These are phyloP conservation scores for Drosophila greeni DNA, from an alignment of 2,888 invertebrate genomes.

Conservation along the genomic window DNA sequence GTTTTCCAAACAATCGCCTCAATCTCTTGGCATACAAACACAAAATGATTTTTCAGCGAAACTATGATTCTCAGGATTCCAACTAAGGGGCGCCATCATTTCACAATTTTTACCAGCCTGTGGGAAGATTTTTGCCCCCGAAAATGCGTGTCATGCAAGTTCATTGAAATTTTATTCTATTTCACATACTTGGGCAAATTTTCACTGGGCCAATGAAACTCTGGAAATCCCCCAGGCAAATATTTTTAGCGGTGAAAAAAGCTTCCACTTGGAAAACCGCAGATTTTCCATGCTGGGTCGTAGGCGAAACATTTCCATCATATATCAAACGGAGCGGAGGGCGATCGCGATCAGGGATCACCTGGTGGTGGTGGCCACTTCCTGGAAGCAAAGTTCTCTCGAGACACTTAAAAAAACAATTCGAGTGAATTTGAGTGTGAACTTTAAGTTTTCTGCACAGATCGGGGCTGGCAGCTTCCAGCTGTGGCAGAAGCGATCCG, in stretches of 20 bases:
- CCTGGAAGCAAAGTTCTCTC: slow-evolving; percentile 57
- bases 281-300: slow-evolving; percentile 40
- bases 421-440: slow-evolving; percentile 52
- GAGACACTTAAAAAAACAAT: slow-evolving; percentile 34
- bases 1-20: slow-evolving; percentile 23
- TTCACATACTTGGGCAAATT: slow-evolving; percentile 42
- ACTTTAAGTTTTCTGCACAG: slow-evolving; percentile 32
- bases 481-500: slow-evolving; percentile 48
- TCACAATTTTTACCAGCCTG: slow-evolving; percentile 13
- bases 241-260: slow-evolving; percentile 44
- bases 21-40: slow-evolving; percentile 34
- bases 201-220: slow-evolving; percentile 30
- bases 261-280: slow-evolving; percentile 24
- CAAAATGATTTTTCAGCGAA: slow-evolving; percentile 23
- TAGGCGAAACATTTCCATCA: slow-evolving; percentile 57
- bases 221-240: slow-evolving; percentile 41
- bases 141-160: slow-evolving; percentile 54
- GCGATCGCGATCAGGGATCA: slow-evolving; percentile 6
- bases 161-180: slow-evolving; percentile 48
- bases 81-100: slow-evolving; percentile 11
- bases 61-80: slow-evolving; percentile 24
- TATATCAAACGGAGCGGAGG: slow-evolving; percentile 23
- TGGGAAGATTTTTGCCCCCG: not conserved
- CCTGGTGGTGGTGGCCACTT: slow-evolving; percentile 36
- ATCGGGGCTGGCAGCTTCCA: slow-evolving; percentile 38